Conservation (phyloP, 2,888 invertebrate species). For the Lepidocyrtinus sp. region DNA sequence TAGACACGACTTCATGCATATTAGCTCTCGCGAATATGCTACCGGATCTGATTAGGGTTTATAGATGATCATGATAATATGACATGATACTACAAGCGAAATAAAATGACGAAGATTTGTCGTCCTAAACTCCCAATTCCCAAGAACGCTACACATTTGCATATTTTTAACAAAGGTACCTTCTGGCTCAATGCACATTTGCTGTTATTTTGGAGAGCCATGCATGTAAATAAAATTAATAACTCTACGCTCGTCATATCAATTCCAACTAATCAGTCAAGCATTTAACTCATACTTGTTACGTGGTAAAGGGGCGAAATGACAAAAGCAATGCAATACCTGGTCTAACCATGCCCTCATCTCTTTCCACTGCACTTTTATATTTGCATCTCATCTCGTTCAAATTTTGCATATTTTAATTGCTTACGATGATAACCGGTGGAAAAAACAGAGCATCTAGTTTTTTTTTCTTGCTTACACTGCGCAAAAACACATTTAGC, state of each 20-base stretch:
- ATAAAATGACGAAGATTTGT: slow-evolving; percentile 2
- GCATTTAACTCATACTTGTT: too few relatives aligned
- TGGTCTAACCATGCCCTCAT: not conserved
- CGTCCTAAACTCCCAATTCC: not conserved
- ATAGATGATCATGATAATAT: not conserved
- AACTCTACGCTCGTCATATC: not conserved
- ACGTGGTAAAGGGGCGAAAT: not conserved
- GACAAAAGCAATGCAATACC: not conserved
- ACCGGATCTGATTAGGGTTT: slow-evolving; percentile 11
- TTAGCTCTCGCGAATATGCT: not conserved
- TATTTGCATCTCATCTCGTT: not conserved
- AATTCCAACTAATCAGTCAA: slow-evolving; percentile 4
- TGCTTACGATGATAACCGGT: not conserved
- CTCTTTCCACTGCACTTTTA: not conserved
- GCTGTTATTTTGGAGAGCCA: too few relatives aligned
- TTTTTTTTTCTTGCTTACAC: not conserved
- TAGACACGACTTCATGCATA: slow-evolving; percentile 14
- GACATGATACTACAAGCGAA: not conserved
- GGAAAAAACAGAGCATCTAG: not conserved
- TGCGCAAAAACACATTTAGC: too few relatives aligned
- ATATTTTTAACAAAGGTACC: not conserved
- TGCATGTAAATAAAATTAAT: too few relatives aligned
- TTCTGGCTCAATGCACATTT: too few relatives aligned
- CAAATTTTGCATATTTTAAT: not conserved
- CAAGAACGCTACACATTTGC: too few relatives aligned